These are phyloP conservation scores for Folsomia candida DNA, from an alignment of 2,888 invertebrate species.

Conservation along the genomic window DNA sequence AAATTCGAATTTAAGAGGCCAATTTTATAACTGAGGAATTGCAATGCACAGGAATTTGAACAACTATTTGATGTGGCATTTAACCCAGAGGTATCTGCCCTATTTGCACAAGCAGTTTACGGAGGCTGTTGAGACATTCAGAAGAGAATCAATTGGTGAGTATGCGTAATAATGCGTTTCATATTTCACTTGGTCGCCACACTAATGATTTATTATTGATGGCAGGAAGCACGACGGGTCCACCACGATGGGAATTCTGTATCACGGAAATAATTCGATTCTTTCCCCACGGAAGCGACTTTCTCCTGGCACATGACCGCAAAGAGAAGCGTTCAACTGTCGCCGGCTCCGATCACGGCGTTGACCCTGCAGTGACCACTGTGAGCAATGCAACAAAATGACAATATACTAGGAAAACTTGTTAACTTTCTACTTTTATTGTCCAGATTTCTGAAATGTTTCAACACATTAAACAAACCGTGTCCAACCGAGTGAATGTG, in stretches of 20 bases:
- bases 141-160: slow-evolving; percentile 50
- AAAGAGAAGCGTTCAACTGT: slow-evolving; percentile 35
- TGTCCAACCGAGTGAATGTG: slow-evolving; percentile 49
- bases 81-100: slow-evolving; percentile 59
- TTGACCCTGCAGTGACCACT: neutral
- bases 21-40: slow-evolving; percentile 4
- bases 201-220: too few species aligned
- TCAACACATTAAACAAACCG: slow-evolving; percentile 32
- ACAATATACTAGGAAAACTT: too few species aligned
- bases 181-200: too few species aligned
- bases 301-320: slow-evolving; percentile 54
- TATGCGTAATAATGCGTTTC: neutral
- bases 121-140: slow-evolving; percentile 51
- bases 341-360: neutral
- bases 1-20: neutral
- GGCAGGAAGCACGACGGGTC: slow-evolving; percentile 51
- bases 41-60: slow-evolving; percentile 57
- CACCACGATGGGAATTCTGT: slow-evolving; percentile 60
- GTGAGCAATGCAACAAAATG: too few species aligned
- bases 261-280: slow-evolving; percentile 56
- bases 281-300: slow-evolving; percentile 58
- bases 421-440: too few species aligned
- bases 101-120: slow-evolving; percentile 58
- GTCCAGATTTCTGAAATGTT: neutral
- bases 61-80: slow-evolving; percentile 63